Evolutionary conservation across 2,797 vertebrate species (phyloP).

Genomic region (Microcaecilia unicolor): DNA sequence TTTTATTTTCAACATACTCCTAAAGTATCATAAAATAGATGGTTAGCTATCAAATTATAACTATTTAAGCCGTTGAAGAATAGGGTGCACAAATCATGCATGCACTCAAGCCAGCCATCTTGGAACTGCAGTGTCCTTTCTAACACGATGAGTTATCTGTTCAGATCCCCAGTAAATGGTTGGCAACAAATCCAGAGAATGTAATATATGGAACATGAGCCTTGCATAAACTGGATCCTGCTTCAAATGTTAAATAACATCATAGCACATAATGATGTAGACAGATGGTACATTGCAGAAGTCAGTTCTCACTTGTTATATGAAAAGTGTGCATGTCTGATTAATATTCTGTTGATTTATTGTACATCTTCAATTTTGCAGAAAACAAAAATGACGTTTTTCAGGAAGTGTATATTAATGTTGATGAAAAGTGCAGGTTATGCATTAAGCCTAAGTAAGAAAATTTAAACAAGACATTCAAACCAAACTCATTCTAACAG

Average conservation of each 20-base stretch:
- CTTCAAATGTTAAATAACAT: conserved; percentile 32
- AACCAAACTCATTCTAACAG: too few relatives aligned
- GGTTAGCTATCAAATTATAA: background rate
- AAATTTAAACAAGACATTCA: too few relatives aligned
- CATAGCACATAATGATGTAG: conserved; percentile 15
- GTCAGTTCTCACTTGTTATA: conserved; percentile 28
- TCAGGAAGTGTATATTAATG: too few relatives aligned
- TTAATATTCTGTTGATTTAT: conserved; percentile 29
- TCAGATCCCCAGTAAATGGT: conserved; percentile 10
- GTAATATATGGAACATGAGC: conserved; percentile 3
- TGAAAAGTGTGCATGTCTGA: conserved; percentile 14
- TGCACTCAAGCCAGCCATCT: too few relatives aligned
- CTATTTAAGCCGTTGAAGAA: background rate
- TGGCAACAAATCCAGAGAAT: conserved; percentile 17
- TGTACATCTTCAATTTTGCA: too few relatives aligned
- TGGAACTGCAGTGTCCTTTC: background rate
- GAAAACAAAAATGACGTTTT: too few relatives aligned
- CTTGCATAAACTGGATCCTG: conserved; percentile 25
- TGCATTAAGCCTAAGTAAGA: too few relatives aligned
- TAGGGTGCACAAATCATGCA: background rate
- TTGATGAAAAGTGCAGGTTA: too few relatives aligned
- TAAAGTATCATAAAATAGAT: too few relatives aligned
- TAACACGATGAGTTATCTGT: background rate
- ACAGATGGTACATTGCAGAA: conserved; percentile 35
- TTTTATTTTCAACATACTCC: too few relatives aligned